Evolutionary conservation across 1,140 invertebrate genomes (phyloP).

Genomic region (Adoxophyes honmai): DNA sequence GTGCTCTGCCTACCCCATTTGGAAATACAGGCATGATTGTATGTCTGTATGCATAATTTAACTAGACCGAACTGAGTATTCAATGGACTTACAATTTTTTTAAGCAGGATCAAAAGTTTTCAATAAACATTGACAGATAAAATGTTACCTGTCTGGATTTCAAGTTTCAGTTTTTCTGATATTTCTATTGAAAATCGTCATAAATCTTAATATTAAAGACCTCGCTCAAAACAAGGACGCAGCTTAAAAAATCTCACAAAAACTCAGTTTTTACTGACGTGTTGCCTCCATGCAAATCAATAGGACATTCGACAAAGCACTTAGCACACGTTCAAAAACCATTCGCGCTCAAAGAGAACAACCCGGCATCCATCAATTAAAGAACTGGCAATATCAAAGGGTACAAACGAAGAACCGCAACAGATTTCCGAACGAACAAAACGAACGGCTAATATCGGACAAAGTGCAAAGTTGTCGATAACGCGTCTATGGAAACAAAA

Average conservation of each 20-base stretch:
- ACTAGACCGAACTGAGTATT: too few relatives aligned
- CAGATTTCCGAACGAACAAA: slow-evolving; percentile 38
- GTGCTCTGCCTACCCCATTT: too few relatives aligned
- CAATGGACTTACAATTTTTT: too few relatives aligned
- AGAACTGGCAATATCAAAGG: slow-evolving; percentile 67
- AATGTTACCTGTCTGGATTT: too few relatives aligned
- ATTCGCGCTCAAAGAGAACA: slow-evolving; percentile 30
- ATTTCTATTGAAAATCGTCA: too few relatives aligned
- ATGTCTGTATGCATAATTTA: too few relatives aligned
- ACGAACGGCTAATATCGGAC: slow-evolving; percentile 60
- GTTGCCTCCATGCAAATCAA: slow-evolving; percentile 9
- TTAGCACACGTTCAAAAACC: slow-evolving; percentile 43
- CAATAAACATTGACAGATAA: too few relatives aligned
- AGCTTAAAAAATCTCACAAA: slow-evolving; percentile 1
- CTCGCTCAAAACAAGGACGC: neutral
- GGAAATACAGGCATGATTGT: too few relatives aligned
- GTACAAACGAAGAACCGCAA: slow-evolving; percentile 58
- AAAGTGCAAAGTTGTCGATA: slow-evolving; percentile 62
- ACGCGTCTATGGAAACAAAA: slow-evolving; percentile 56
- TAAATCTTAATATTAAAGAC: neutral
- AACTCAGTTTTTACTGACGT: neutral
- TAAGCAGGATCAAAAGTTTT: too few relatives aligned
- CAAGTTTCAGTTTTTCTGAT: too few relatives aligned
- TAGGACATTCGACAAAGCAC: slow-evolving; percentile 34
- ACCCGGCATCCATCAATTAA: slow-evolving; percentile 68